Conservation (phyloP, 1,140 invertebrate species). For the Drosophila lowei region DNA sequence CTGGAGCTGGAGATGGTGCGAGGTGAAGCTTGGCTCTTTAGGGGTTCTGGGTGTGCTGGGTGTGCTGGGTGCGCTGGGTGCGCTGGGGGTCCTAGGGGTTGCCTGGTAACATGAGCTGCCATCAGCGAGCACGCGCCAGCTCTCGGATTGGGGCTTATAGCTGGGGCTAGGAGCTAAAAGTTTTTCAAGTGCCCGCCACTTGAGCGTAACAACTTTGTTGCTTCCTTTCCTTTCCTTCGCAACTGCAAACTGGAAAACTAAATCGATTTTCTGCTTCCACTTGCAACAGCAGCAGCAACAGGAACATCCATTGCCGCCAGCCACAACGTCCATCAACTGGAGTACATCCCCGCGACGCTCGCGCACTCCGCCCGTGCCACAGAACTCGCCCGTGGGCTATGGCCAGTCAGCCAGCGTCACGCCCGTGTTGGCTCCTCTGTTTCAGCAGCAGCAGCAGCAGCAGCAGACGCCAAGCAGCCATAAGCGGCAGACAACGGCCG, state of each 20-base stretch:
- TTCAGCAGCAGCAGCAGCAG: slow-evolving; percentile 58
- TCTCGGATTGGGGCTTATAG: slow-evolving; percentile 3
- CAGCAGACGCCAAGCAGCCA: slow-evolving; percentile 9
- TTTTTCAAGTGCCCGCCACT: slow-evolving; percentile 66
- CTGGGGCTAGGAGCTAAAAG: slow-evolving; percentile 35
- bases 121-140: slow-evolving; percentile 52
- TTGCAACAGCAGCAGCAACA: slow-evolving; percentile 45
- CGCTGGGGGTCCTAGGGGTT: slow-evolving; percentile 48
- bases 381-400: slow-evolving; percentile 73
- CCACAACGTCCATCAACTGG: slow-evolving; percentile 53
- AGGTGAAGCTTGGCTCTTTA: background rate
- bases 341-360: slow-evolving; percentile 60
- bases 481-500: slow-evolving; percentile 30
- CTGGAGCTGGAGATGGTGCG: slow-evolving; percentile 14
- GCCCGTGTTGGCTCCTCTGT: slow-evolving; percentile 55
- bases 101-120: slow-evolving; percentile 67
- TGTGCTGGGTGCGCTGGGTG: slow-evolving; percentile 15
- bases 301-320: slow-evolving; percentile 31
- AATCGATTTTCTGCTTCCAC: slow-evolving; percentile 67
- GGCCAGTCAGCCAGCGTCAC: slow-evolving; percentile 48
- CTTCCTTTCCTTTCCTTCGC: slow-evolving; percentile 19
- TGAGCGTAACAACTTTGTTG: slow-evolving; percentile 61
- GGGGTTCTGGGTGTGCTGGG: slow-evolving; percentile 50
- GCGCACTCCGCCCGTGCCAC: slow-evolving; percentile 71
- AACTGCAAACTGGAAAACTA: slow-evolving; percentile 63